A percentile compares a stretch with the other conserved stretches of the same genome.
Evolutionary conservation across 2,888 invertebrate species (phyloP).

Genomic region (Cosmopolites sordidus): DNA sequence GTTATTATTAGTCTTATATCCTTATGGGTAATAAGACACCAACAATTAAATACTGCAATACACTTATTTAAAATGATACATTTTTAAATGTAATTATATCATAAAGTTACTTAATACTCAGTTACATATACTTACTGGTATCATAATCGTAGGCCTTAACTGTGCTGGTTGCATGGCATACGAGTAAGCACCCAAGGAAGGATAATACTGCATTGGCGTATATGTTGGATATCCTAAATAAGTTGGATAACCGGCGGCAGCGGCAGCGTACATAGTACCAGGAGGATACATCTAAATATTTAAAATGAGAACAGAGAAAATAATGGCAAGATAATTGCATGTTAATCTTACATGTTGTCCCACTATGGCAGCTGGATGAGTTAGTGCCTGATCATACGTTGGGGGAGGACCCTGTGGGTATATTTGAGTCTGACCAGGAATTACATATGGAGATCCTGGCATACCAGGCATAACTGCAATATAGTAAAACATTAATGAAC

Average conservation of each 20-base stretch:
- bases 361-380: constrained; percentile 54
- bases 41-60: no score
- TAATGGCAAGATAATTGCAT: no score
- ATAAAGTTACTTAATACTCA: no score
- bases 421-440: constrained; percentile 56
- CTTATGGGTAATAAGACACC: no score
- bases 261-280: constrained; percentile 62
- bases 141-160: constrained; percentile 72
- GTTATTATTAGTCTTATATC: no score
- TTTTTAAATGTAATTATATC: no score
- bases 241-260: constrained; percentile 68
- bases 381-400: constrained; percentile 66
- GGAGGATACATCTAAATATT: constrained; percentile 71
- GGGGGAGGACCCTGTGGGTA: constrained; percentile 66
- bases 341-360: constrained; percentile 48
- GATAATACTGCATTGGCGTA: constrained; percentile 70
- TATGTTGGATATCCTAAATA: constrained; percentile 73
- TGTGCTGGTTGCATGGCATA: constrained; percentile 61
- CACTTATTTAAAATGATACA: no score
- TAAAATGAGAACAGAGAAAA: no score
- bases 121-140: constrained; percentile 62
- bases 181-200: constrained; percentile 58
- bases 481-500: not conserved
- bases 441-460: constrained; percentile 46
- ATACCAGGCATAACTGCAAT: constrained; percentile 46